Evolutionary conservation across 1,140 invertebrate genomes (phyloP), one percentile per base, ranked within the genome.

Genomic region (Neodiprion pinetum): DNA sequence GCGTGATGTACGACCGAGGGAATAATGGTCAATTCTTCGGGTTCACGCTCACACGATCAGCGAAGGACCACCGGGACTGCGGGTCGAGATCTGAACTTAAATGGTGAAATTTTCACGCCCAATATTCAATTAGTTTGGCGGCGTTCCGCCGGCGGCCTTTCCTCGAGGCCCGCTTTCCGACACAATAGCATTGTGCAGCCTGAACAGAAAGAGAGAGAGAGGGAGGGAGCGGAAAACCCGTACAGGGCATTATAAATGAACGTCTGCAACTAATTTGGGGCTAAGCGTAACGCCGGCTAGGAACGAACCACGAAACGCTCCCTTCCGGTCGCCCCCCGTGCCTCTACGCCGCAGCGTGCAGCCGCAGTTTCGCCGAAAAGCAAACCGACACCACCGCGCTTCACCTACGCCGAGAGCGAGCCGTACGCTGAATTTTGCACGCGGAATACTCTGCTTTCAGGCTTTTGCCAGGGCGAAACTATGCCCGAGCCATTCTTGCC

Each of bases 181-280:
- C 67, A 69, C 67, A 69, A 69, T 69, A 69, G 14, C 67, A 69
- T 69, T 69, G 21, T 69, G 67, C 40, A 11, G 81, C 80, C 79
- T 75, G 76, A 40, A 40, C 28, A 40, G 28, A 40, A 40, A 40
- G 28, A 40, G 28, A 40, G 28, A 40, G 28, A 40, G 28, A 40
- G 28, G 5, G 28, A 40, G 28, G 5, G 28, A 40, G 28, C 1
- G 28, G 28, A 0, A 40, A 40, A 40, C 28, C 28, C 28, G 28
- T 40, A 40, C 28, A 40, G 81, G 77, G 81, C 75, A 83, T 87
- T 87, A 87, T 86, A 87, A 86, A 86, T 85, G 84, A 82, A 86
- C 79, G 85, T 85, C 84, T 85, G 85, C 84, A 82, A 86, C 85
- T 87, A 87, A 87, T 87, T 87, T 87, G 82, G 80, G 78, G 79